Percentiles rank a stretch among this genome's conserved stretches.
Evolutionary conservation across 92 coral and sea anemone species (phyloP).

Genomic region (Siderastrea radians): DNA sequence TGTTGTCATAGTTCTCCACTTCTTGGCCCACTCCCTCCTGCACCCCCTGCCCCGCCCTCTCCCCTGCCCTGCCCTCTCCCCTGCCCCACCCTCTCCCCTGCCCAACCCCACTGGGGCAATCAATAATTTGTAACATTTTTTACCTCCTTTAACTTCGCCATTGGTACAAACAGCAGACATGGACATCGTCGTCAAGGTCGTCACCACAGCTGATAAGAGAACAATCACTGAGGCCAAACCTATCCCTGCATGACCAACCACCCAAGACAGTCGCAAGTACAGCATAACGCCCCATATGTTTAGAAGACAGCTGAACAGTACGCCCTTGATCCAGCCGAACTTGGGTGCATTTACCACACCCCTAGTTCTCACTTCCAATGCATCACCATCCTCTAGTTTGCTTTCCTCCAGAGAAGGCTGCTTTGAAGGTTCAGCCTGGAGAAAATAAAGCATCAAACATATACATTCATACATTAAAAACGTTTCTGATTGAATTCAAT

Average conservation of each 20-base stretch:
- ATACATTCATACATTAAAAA: background rate
- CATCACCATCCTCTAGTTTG: background rate
- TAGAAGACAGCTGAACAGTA: conserved; percentile 92
- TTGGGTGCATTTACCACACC: conserved; percentile 67
- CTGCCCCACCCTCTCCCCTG: too few species aligned
- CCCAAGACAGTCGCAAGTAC: conserved; percentile 92
- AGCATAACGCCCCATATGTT: conserved; percentile 99
- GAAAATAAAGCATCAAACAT: background rate
- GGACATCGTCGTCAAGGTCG: conserved; percentile 90
- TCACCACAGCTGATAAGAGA: conserved; percentile 87
- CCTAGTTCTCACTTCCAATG: background rate
- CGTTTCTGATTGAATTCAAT: too few species aligned
- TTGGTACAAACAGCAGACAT: conserved; percentile 99
- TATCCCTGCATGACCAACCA: conserved; percentile 98
- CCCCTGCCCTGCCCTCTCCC: background rate
- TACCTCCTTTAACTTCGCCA: conserved; percentile 98
- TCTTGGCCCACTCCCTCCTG: background rate
- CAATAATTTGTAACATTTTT: too few species aligned
- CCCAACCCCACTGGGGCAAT: too few species aligned
- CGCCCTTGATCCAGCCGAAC: conserved; percentile 99
- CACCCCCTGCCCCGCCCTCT: background rate
- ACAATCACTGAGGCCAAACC: conserved; percentile 87
- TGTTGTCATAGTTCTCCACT: background rate
- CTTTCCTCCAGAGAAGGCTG: background rate
- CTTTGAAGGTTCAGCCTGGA: background rate